Conservation (phyloP, 64 coral and sea anemone genomes). For the Astreopora myriophthalma region DNA sequence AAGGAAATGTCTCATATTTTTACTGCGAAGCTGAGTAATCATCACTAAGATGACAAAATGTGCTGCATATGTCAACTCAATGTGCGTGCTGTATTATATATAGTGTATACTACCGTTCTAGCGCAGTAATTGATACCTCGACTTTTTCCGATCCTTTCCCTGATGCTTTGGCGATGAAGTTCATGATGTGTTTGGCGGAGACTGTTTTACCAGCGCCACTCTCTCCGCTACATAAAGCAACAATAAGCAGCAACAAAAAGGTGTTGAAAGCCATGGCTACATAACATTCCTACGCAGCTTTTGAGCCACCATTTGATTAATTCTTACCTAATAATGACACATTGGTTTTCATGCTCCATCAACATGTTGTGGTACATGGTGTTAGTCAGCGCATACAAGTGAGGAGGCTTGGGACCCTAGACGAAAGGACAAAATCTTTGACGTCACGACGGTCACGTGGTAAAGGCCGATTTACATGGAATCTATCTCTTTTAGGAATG, state of each 20-base stretch:
- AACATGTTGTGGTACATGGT: conserved; percentile 96
- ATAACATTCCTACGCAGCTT: too few species aligned
- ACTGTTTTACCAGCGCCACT: conserved; percentile 97
- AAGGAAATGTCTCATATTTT: too few species aligned
- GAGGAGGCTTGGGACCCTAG: conserved; percentile 81
- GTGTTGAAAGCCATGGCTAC: too few species aligned
- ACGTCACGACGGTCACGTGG: too few species aligned
- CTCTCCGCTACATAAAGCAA: conserved; percentile 65
- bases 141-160: conserved; percentile 87
- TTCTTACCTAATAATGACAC: conserved; percentile 96
- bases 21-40: too few species aligned
- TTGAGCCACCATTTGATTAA: not conserved
- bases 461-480: too few species aligned
- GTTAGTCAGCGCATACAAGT: conserved; percentile 89
- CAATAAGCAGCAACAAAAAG: not conserved
- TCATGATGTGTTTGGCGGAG: conserved; percentile 96
- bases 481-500: too few species aligned
- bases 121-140: conserved; percentile 21
- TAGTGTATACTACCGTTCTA: too few species aligned
- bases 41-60: too few species aligned
- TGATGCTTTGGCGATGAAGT: conserved; percentile 85
- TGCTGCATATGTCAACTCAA: too few species aligned
- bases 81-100: too few species aligned
- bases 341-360: conserved; percentile 92
- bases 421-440: not conserved